These are phyloP conservation scores for Salvelinus sp. DNA, from an alignment of 2,113 vertebrate species.

Conservation along the genomic window DNA sequence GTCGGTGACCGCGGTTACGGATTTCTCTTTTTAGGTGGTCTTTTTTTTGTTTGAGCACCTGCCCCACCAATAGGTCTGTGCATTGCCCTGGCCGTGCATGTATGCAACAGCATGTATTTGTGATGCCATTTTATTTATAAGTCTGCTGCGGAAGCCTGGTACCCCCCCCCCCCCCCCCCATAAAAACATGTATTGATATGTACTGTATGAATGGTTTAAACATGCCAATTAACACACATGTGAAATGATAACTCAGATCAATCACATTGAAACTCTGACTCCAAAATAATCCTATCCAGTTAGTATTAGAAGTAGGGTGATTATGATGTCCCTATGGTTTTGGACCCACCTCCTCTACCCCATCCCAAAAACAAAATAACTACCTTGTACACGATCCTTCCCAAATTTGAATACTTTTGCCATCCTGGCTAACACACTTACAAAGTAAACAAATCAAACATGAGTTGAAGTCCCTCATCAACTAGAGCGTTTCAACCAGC, in stretches of 20 bases:
- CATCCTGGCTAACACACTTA: slow-evolving; percentile 31
- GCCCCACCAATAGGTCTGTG: too few species aligned
- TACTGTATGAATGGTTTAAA: not conserved
- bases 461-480: slow-evolving; percentile 52
- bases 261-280: not conserved
- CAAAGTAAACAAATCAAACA: slow-evolving; percentile 24
- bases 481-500: slow-evolving; percentile 44
- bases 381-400: not conserved
- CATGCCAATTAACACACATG: not conserved
- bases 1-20: too few species aligned
- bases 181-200: not conserved
- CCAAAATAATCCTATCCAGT: not conserved
- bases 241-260: not conserved
- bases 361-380: not conserved
- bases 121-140: too few species aligned
- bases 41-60: too few species aligned
- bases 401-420: slow-evolving; percentile 29
- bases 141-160: too few species aligned
- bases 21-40: too few species aligned
- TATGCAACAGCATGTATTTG: too few species aligned
- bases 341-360: not conserved
- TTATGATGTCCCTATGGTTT: not conserved
- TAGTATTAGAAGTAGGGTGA: slow-evolving; percentile 7
- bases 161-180: too few species aligned
- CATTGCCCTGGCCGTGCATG: too few species aligned